These are phyloP conservation scores for Alentia gelatinosa DNA, from an alignment of 2,888 invertebrate species.

Conservation along the genomic window DNA sequence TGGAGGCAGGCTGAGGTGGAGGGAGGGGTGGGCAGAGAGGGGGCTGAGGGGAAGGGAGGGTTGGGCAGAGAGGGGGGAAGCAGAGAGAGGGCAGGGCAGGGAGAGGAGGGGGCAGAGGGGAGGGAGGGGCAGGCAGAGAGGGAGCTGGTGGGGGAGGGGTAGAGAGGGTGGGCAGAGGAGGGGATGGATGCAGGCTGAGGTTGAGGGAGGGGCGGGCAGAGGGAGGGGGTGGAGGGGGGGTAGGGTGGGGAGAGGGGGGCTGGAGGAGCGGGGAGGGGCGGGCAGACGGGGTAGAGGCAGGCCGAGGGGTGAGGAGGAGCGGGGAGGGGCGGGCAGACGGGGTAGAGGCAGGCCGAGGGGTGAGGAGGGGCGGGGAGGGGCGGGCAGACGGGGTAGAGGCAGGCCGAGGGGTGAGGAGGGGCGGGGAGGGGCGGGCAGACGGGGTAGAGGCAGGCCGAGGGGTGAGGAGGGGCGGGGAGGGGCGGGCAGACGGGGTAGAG, in stretches of 20 bases:
- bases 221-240: not conserved
- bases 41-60: not conserved
- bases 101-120: not conserved
- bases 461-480: no score
- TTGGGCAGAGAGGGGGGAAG: not conserved
- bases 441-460: no score
- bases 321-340: not conserved
- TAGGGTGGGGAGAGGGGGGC: not conserved
- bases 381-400: no score
- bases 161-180: not conserved
- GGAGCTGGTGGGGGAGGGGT: not conserved
- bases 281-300: not conserved
- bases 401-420: no score
- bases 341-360: not conserved
- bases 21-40: not conserved
- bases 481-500: no score
- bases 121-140: not conserved
- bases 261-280: not conserved
- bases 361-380: no score
- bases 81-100: not conserved
- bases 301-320: not conserved
- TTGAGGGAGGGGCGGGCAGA: not conserved
- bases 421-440: no score
- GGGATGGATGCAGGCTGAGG: not conserved
- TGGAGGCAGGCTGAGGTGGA: not conserved